Percentiles rank a stretch among this genome's conserved stretches.
Evolutionary conservation across 2,888 invertebrate genomes (phyloP).

Genomic region (Pristionchus maxplancki): DNA sequence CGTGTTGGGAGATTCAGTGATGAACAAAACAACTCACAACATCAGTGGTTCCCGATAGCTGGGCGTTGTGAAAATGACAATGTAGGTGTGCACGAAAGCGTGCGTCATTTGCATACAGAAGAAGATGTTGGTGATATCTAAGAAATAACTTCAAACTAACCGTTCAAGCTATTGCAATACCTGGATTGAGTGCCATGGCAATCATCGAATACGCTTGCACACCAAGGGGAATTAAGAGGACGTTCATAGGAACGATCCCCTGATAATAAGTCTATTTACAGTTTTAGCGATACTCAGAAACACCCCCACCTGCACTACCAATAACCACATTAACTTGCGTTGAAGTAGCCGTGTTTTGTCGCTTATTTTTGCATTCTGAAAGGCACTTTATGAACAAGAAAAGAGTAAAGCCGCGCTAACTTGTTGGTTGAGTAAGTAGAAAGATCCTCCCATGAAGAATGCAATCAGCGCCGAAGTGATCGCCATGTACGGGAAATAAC

Average conservation of each 20-base stretch:
- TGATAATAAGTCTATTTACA: no score
- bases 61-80: background rate
- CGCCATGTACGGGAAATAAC: background rate
- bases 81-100: background rate
- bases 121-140: background rate
- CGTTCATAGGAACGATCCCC: no score
- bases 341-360: no score
- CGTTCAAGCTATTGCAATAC: no score
- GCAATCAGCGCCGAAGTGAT: background rate
- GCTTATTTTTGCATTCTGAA: no score
- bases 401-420: background rate
- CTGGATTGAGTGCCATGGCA: background rate
- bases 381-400: no score
- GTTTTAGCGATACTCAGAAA: no score
- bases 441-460: background rate
- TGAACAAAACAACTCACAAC: background rate
- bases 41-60: background rate
- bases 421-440: background rate
- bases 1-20: no score
- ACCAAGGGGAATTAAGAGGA: background rate
- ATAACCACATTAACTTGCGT: no score
- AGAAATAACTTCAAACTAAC: no score
- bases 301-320: no score
- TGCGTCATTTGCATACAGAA: conserved; percentile 19
- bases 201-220: background rate